These are phyloP conservation scores for Syngnathus acus DNA, from an alignment of 2,797 vertebrate genomes.

Conservation along the genomic window DNA sequence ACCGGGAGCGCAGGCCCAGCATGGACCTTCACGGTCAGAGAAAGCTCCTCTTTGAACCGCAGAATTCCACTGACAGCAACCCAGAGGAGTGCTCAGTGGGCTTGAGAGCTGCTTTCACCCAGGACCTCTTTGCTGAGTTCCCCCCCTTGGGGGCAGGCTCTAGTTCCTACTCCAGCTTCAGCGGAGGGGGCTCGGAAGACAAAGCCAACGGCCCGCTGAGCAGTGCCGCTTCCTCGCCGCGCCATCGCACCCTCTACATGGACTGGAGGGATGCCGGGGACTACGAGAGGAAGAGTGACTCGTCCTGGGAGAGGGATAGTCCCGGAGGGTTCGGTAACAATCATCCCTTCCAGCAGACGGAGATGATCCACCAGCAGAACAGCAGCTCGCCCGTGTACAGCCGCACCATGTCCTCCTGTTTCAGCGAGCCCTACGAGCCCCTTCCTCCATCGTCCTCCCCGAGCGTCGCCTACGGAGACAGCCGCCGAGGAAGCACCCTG, in stretches of 20 bases:
- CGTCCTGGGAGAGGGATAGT: conserved; percentile 81
- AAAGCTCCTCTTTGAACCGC: conserved; percentile 77
- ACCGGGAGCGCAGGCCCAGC: conserved; percentile 79
- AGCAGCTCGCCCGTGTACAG: conserved; percentile 79
- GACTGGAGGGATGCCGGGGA: conserved; percentile 82
- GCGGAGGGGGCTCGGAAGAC: conserved; percentile 83
- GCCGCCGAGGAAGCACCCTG: conserved; percentile 79
- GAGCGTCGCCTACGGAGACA: conserved; percentile 80
- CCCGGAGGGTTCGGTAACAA: conserved; percentile 75
- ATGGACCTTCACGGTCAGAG: conserved; percentile 78
- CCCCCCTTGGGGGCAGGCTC: conserved; percentile 79
- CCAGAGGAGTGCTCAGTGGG: conserved; percentile 78
- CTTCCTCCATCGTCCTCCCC: conserved; percentile 79
- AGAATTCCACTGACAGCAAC: conserved; percentile 89
- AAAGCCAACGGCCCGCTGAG: conserved; percentile 80
- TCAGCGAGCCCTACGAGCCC: conserved; percentile 81
- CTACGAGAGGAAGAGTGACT: conserved; percentile 83
- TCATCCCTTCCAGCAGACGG: conserved; percentile 75
- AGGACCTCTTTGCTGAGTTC: conserved; percentile 84
- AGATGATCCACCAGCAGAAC: conserved; percentile 72
- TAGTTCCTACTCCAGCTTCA: conserved; percentile 96
- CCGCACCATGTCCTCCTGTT: conserved; percentile 86
- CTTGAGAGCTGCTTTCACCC: conserved; percentile 78
- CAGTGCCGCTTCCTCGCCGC: conserved; percentile 84
- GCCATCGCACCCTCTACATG: conserved; percentile 86